Evolutionary conservation across 2,113 vertebrate genomes (phyloP).

Genomic region (Cynocephalus volans): DNA sequence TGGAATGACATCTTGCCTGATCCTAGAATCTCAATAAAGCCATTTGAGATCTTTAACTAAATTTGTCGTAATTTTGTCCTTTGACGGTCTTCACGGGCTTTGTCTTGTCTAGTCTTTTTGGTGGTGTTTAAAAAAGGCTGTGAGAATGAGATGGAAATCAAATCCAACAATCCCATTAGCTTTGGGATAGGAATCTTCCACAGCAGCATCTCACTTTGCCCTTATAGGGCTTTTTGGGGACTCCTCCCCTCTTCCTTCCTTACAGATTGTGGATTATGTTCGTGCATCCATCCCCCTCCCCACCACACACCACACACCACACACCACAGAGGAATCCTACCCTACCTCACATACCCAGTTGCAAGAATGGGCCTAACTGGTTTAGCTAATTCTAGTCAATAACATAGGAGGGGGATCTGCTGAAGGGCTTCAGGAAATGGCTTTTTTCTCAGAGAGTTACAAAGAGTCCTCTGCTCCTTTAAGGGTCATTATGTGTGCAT

Average conservation of each 20-base stretch:
- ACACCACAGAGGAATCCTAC: neutral
- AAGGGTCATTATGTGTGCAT: no score
- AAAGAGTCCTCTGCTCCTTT: neutral
- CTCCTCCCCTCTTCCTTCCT: neutral
- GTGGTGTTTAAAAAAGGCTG: neutral
- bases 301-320: no score
- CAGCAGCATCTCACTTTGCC: neutral
- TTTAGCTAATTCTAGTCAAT: neutral
- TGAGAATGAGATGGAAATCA: neutral
- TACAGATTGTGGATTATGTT: neutral
- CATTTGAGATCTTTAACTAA: no score
- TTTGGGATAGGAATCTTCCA: neutral
- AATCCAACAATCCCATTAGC: neutral
- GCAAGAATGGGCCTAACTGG: no score
- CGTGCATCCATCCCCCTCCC: neutral
- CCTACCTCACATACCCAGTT: no score
- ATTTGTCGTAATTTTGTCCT: no score
- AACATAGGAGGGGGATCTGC: neutral
- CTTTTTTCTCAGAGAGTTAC: neutral
- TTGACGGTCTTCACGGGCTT: no score
- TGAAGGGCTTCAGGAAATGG: neutral
- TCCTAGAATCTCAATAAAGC: no score
- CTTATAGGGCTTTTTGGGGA: fast-evolving
- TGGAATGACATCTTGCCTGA: no score
- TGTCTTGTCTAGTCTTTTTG: neutral